phyloP scores from a whole-genome alignment of 2,888 invertebrate species.

The Schizotus pectinicornis region DNA sequence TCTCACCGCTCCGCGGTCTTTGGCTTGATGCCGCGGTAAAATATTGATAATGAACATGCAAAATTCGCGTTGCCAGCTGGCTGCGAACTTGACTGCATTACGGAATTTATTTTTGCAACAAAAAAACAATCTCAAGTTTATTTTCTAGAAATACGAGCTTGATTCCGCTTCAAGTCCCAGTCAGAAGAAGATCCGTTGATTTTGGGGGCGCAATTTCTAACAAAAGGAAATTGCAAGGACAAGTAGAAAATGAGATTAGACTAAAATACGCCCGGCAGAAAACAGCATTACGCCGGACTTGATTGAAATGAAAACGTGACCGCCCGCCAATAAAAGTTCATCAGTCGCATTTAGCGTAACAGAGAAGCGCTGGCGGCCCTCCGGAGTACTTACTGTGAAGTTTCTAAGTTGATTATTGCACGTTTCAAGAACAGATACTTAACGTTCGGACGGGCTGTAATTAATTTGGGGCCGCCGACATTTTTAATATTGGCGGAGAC shows the following conservation, averaged over 20 bases:
- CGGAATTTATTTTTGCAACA: too few relatives aligned
- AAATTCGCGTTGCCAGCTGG: too few relatives aligned
- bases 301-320: slow-evolving; percentile 38
- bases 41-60: too few relatives aligned
- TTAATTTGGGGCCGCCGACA: slow-evolving; percentile 37
- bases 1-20: too few relatives aligned
- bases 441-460: slow-evolving; percentile 28
- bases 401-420: slow-evolving; percentile 13
- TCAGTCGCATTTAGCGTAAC: slow-evolving; percentile 23
- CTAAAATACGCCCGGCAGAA: slow-evolving; percentile 27
- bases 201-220: slow-evolving; percentile 32
- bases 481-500: slow-evolving; percentile 34
- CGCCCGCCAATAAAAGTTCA: slow-evolving; percentile 26
- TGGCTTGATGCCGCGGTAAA: too few relatives aligned
- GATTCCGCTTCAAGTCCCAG: too few relatives aligned
- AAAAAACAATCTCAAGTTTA: too few relatives aligned
- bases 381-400: not conserved
- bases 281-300: slow-evolving; percentile 33
- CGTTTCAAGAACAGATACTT: not conserved
- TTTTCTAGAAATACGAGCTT: too few relatives aligned
- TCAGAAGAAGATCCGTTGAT: not conserved
- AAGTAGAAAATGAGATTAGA: slow-evolving; percentile 40
- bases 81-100: too few relatives aligned
- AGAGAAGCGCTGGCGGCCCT: slow-evolving; percentile 16
- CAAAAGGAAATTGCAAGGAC: slow-evolving; percentile 41